Conservation (phyloP, 2,113 vertebrate genomes). For the Sturnus vulgaris region DNA sequence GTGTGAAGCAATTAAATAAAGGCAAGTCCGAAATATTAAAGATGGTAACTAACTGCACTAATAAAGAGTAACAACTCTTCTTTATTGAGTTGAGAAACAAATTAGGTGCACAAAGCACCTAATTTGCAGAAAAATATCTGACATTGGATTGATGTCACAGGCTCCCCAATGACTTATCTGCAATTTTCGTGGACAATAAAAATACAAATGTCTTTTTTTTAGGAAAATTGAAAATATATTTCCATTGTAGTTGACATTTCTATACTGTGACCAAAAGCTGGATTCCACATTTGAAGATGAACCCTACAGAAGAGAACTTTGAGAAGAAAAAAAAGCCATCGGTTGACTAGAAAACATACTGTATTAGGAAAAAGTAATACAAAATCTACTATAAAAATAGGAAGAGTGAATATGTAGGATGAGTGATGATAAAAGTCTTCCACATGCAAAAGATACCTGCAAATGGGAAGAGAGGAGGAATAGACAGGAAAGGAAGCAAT, state of each 20-base stretch:
- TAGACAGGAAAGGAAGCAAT: not conserved
- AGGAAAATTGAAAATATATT: not conserved
- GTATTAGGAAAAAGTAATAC: not conserved
- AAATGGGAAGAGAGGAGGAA: not conserved
- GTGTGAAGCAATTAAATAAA: not conserved
- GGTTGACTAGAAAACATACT: not conserved
- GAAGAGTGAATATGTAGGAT: not conserved
- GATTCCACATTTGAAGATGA: not conserved
- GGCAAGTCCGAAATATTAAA: not conserved
- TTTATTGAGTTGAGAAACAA: not conserved
- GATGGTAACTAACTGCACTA: not conserved
- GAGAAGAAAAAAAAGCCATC: not conserved
- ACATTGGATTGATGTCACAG: not conserved
- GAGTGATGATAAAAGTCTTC: not conserved
- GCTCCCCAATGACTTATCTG: not conserved
- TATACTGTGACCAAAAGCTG: not conserved
- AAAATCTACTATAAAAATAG: not conserved
- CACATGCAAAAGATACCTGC: not conserved
- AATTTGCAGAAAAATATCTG: not conserved
- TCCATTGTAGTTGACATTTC: not conserved
- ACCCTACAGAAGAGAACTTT: not conserved
- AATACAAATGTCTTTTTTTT: not conserved
- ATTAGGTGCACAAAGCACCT: not conserved
- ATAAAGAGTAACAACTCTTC: not conserved
- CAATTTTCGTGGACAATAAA: not conserved